These are phyloP conservation scores for Drosophila pseudotakahashii DNA, from an alignment of 2,888 invertebrate genomes.

Conservation along the genomic window DNA sequence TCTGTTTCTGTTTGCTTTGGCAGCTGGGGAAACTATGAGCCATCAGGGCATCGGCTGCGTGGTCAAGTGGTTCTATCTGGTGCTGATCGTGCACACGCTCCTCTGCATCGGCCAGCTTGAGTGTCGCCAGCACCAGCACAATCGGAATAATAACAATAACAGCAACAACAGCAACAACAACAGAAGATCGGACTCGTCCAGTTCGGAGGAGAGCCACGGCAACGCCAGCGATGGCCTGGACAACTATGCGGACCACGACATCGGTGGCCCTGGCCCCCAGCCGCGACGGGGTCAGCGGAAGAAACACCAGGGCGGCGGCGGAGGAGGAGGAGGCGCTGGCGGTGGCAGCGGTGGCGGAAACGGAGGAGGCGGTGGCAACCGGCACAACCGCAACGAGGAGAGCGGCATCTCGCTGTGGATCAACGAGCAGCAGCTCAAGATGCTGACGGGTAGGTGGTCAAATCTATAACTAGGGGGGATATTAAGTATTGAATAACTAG, in stretches of 20 bases:
- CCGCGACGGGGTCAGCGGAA: slow-evolving; percentile 54
- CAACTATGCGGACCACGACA: slow-evolving; percentile 54
- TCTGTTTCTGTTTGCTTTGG: slow-evolving; percentile 42
- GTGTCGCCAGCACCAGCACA: slow-evolving; percentile 66
- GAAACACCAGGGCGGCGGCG: slow-evolving; percentile 56
- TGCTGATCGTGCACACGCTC: slow-evolving; percentile 69
- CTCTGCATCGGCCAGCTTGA: slow-evolving; percentile 66
- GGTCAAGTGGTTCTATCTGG: slow-evolving; percentile 74
- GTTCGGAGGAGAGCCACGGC: slow-evolving; percentile 66
- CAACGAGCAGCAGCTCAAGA: slow-evolving; percentile 95
- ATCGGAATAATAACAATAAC: slow-evolving; percentile 57
- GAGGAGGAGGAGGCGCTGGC: slow-evolving; percentile 58
- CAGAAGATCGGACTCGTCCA: slow-evolving; percentile 55
- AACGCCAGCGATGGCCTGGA: slow-evolving; percentile 51
- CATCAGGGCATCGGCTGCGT: slow-evolving; percentile 63
- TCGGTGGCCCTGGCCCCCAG: slow-evolving; percentile 48
- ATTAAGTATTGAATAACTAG: too few relatives aligned
- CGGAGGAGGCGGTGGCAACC: slow-evolving; percentile 62
- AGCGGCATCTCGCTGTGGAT: slow-evolving; percentile 93
- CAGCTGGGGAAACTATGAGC: slow-evolving; percentile 63
- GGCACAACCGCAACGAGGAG: slow-evolving; percentile 73
- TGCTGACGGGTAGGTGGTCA: slow-evolving; percentile 91
- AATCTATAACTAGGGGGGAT: neutral
- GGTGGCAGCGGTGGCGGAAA: slow-evolving; percentile 52
- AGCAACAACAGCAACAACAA: slow-evolving; percentile 49